Evolutionary conservation across 1,140 invertebrate species (phyloP).

Genomic region (Watersipora subatra): DNA sequence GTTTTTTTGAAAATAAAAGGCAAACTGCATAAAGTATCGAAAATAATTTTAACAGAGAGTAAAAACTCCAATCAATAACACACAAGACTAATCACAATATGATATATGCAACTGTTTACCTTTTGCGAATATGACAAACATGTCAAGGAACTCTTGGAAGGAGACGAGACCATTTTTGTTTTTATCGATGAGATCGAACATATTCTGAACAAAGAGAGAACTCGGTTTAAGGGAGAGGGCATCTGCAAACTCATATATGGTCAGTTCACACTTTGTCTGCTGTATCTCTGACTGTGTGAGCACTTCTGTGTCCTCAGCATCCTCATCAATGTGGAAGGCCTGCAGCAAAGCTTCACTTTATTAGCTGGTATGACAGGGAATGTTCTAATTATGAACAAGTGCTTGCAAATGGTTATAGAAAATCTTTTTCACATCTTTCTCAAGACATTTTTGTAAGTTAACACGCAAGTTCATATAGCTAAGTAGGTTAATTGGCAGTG

Average conservation of each 20-base stretch:
- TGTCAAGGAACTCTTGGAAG: constrained; percentile 94
- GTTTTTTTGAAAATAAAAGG: too few relatives aligned
- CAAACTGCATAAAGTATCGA: too few relatives aligned
- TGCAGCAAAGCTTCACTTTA: background rate
- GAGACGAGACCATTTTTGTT: constrained; percentile 88
- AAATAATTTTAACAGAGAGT: too few relatives aligned
- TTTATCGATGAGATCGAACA: constrained; percentile 97
- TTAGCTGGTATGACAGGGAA: background rate
- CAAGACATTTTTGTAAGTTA: too few relatives aligned
- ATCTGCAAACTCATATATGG: constrained; percentile 75
- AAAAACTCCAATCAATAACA: too few relatives aligned
- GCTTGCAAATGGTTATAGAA: too few relatives aligned
- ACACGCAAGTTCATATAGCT: too few relatives aligned
- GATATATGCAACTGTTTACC: constrained; percentile 23
- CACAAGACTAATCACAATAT: too few relatives aligned
- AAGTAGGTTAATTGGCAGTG: too few relatives aligned
- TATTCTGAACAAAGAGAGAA: constrained; percentile 93
- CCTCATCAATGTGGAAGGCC: background rate
- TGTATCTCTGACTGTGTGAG: background rate
- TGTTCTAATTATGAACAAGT: too few relatives aligned
- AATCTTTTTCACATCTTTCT: too few relatives aligned
- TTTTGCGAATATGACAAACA: constrained; percentile 66
- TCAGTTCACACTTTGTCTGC: background rate
- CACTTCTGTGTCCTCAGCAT: background rate
- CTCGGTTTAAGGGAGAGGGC: constrained; percentile 90